phyloP scores from a whole-genome alignment of 2,113 vertebrate genomes.

The Notothenia rossii region DNA sequence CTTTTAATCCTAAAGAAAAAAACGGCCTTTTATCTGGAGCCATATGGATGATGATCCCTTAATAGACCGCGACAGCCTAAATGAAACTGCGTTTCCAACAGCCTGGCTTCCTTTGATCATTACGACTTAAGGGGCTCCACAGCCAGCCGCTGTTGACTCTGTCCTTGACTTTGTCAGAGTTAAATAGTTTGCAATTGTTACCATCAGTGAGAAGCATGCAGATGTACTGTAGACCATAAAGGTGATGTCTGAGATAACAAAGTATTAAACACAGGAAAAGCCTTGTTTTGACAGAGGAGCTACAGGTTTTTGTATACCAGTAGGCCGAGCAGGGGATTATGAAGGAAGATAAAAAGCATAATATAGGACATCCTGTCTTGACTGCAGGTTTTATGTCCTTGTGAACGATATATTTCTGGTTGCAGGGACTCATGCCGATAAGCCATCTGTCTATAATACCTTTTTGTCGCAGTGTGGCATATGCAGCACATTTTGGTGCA shows the following conservation, averaged over 20 bases:
- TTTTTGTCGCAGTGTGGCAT: conserved; percentile 33
- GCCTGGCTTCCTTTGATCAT: conserved; percentile 71
- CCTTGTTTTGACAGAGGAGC: conserved; percentile 24
- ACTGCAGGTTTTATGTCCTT: conserved; percentile 52
- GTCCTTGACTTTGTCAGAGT: conserved; percentile 75
- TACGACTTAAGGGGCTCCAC: conserved; percentile 45
- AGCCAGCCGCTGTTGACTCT: conserved; percentile 43
- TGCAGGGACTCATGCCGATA: conserved; percentile 50
- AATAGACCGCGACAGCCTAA: conserved; percentile 62
- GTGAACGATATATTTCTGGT: conserved; percentile 31
- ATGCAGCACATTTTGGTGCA: conserved; percentile 19
- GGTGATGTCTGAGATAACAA: conserved; percentile 47
- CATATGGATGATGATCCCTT: conserved; percentile 51
- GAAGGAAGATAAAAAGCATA: conserved; percentile 29
- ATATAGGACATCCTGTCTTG: conserved; percentile 41
- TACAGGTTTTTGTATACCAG: conserved; percentile 23
- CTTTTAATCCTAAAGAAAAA: conserved; percentile 23
- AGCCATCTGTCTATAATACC: conserved; percentile 59
- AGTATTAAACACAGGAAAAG: conserved; percentile 50
- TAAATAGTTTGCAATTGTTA: conserved; percentile 70
- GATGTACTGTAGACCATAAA: conserved; percentile 57
- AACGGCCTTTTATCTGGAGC: conserved; percentile 51
- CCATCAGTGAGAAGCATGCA: conserved; percentile 54
- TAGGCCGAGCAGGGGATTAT: conserved; percentile 24
- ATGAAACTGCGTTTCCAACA: conserved; percentile 59